Evolutionary conservation across 1,140 invertebrate genomes (phyloP), one percentile per base, ranked within the genome.

Genomic region (Drosophila tristis): DNA sequence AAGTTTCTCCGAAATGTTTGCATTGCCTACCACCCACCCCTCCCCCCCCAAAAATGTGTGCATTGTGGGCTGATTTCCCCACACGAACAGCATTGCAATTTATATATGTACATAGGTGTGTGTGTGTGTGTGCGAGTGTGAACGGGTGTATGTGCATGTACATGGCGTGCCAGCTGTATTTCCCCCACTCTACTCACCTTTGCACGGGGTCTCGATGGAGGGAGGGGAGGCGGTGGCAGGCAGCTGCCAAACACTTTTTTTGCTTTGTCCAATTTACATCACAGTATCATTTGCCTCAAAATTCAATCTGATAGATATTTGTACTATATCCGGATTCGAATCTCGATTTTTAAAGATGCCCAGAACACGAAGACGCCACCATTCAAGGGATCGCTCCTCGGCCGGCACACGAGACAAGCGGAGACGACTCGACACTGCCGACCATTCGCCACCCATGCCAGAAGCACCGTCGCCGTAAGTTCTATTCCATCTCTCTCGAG

Each of bases 351-450:
- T 51, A 68, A 92, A 96, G 96, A 96, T 96, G 96, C 96, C 96
- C 76, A 94, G 95, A 84, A 95, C 94, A 78, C 94, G 95, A 71
- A 95, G 96, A 92, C 95, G 95, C 93, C 95, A 96, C 91, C 95
- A 96, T 78, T 94, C 95, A 54, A 94, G 95, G 74, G 95, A 95
- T 59, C 93, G 94, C 60, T 93, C 93, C 59, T 92, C 91, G 44
- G 91, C 85, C 35, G 91, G 92, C 68, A 94, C 94, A 67, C 92
- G 93, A 78, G 93, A 93, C 71, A 94, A 94, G 92, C 92, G 93
- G 74, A 93, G 93, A 75, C 93, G 93, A 74, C 92, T 94, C 50
- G 94, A 91, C 76, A 90, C 91, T 73, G 82, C 84, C 61, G 91
- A 92, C 76, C 76, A 75, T 48, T 91, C 90, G 58, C 90, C 86